A percentile compares a stretch with the other conserved stretches of the same genome.
phyloP scores from a whole-genome alignment of 1,140 invertebrate genomes.

The Drosophila tani region DNA sequence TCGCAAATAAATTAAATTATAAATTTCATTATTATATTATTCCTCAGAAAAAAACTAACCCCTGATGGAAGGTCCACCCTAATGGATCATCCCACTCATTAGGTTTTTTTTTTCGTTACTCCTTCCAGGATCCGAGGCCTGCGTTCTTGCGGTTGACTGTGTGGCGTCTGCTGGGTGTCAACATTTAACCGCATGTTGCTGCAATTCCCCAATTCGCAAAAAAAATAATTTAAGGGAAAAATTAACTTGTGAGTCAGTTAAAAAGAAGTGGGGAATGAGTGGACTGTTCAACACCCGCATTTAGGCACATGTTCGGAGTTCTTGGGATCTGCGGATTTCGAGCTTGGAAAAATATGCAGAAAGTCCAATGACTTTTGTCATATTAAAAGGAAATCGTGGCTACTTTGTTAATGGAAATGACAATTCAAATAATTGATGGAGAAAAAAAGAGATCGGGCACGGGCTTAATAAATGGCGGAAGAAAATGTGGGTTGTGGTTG shows the following conservation, averaged over 20 bases:
- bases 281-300: constrained; percentile 45
- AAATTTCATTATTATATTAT: no score
- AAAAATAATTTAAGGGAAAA: constrained; percentile 31
- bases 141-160: constrained; percentile 53
- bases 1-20: no score
- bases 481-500: neutral
- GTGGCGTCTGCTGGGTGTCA: constrained; percentile 78
- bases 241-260: constrained; percentile 51
- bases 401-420: neutral
- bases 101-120: constrained; percentile 13
- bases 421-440: neutral
- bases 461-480: neutral
- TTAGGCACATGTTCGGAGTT: constrained; percentile 27
- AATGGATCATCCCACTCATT: constrained; percentile 25
- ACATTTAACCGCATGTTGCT: constrained; percentile 61
- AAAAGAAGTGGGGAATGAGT: constrained; percentile 7
- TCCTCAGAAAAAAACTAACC: neutral
- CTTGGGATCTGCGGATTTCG: neutral
- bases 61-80: constrained; percentile 8
- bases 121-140: constrained; percentile 11
- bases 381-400: neutral
- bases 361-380: constrained; percentile 8
- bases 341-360: constrained; percentile 1
- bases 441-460: no score
- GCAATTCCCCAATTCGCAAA: constrained; percentile 26